A percentile compares a stretch with the other conserved stretches of the same genome.
Evolutionary conservation across 2,888 invertebrate species (phyloP).

Genomic region (Drosophila stalkeri): DNA sequence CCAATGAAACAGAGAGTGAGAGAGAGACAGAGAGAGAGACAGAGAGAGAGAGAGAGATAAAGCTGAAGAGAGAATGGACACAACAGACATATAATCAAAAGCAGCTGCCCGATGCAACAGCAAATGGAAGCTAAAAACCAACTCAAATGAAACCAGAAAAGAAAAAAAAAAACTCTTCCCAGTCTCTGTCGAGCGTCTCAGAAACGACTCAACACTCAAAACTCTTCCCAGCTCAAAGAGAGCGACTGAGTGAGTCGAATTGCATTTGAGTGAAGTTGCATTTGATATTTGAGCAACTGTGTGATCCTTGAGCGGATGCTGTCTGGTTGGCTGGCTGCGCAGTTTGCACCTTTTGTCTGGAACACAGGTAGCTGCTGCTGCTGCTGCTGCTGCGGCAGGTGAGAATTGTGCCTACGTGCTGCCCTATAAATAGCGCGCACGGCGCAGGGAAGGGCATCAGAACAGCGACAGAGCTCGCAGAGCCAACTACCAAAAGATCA

Average conservation of each 20-base stretch:
- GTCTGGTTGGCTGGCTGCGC: conserved; percentile 37
- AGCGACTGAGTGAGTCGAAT: background rate
- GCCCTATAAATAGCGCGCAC: conserved; percentile 78
- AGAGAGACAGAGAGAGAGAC: background rate
- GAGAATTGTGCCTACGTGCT: conserved; percentile 54
- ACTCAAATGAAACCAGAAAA: background rate
- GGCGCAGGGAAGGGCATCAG: conserved; percentile 84
- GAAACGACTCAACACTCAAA: conserved; percentile 4
- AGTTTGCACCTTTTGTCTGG: conserved; percentile 72
- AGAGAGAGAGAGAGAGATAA: conserved; percentile 9
- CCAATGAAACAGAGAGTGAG: conserved; percentile 5
- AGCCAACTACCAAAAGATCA: conserved; percentile 57
- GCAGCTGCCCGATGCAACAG: conserved; percentile 36
- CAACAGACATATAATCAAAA: conserved; percentile 52
- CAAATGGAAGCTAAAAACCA: conserved; percentile 9
- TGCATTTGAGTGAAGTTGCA: conserved; percentile 19
- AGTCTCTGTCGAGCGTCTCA: conserved; percentile 24
- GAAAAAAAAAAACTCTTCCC: conserved; percentile 38
- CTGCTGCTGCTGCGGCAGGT: conserved; percentile 46
- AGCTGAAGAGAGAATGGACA: conserved; percentile 36
- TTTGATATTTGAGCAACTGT: conserved; percentile 20
- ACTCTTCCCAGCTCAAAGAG: conserved; percentile 28
- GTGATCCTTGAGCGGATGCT: conserved; percentile 49
- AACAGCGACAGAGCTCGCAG: conserved; percentile 80
- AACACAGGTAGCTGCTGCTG: conserved; percentile 46